These are phyloP conservation scores for Copidosoma aretas DNA, from an alignment of 2,888 invertebrate species.

Conservation along the genomic window DNA sequence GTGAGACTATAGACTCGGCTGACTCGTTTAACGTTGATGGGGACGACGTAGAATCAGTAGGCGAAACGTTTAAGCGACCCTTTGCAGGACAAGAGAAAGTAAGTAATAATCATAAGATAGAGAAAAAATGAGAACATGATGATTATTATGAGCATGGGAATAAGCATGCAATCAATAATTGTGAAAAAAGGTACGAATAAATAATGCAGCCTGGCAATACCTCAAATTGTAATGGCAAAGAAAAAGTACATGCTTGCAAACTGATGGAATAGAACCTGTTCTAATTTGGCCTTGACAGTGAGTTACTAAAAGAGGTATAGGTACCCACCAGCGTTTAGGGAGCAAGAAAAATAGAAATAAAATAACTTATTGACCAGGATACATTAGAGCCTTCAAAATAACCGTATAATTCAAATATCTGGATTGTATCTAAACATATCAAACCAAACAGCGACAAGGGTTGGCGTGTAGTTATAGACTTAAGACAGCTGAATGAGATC, in stretches of 20 bases:
- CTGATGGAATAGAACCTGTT: not conserved
- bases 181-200: not conserved
- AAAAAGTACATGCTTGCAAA: not conserved
- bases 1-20: too few species aligned
- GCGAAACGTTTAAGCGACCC: too few species aligned
- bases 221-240: not conserved
- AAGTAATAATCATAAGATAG: too few species aligned
- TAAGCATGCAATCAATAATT: too few species aligned
- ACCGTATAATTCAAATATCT: not conserved
- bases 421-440: not conserved
- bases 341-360: not conserved
- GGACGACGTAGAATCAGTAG: too few species aligned
- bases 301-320: too few species aligned
- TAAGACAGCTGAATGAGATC: not conserved
- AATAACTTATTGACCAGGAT: not conserved
- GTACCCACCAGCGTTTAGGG: not conserved
- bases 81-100: too few species aligned
- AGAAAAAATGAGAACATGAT: too few species aligned
- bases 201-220: not conserved
- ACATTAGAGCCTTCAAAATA: not conserved
- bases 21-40: too few species aligned
- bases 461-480: not conserved
- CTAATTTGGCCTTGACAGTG: too few species aligned
- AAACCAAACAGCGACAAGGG: not conserved
- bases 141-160: too few species aligned